Base-by-base conservation (phyloP, 2,797 vertebrate species). In the Cercopithecus diana region DNA sequence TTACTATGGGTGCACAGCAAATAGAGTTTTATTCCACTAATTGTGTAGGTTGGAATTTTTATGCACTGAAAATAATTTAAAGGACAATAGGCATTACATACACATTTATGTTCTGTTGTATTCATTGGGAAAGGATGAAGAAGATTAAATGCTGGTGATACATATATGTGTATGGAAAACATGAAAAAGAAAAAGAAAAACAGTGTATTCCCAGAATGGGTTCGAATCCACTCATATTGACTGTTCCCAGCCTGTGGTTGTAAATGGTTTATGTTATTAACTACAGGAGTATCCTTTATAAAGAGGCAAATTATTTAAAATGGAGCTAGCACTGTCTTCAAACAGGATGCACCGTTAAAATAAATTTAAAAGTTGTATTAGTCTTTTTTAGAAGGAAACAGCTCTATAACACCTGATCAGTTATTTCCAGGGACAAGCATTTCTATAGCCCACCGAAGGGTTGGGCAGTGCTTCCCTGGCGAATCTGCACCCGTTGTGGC, bases 201-300 rank as follows among this genome's bases (percentile, higher is more conserved):
- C 4, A 79, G 11, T 79, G 3, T 48, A 85, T 95, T 97, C 95
- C 94, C 97, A 64, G 87, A 96, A 67, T 30, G 82, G 95, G 1
- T 87, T 97, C 93, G 85, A 98, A 97, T 97, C 89, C 75, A 87
- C 33, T 86, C 97, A 90, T 93, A 97, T 88, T 61, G 88, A 90
- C 88, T 97, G 57, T 90, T 95, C 43, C 67, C 50, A 84, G 79
- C 36, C 93, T 97, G 64, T 39, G 84, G 0, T 30, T 64, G 50
- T 57, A 39, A 88, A 88, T 92, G 43, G 45, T 91, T 93, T 67
- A 43, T 50, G 41, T 88, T 90, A 96, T 28, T 88, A 97, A 96
- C 88, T 97, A 24, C 28, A 20, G 94, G 92, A 84, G 33, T 73
- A 92, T 82, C 84, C 88, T 28, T 96, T 48, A 77, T 96, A 98